A percentile compares a stretch with the other conserved stretches of the same genome.
phyloP scores from a whole-genome alignment of 2,113 vertebrate genomes.

The Micronisus gabar region DNA sequence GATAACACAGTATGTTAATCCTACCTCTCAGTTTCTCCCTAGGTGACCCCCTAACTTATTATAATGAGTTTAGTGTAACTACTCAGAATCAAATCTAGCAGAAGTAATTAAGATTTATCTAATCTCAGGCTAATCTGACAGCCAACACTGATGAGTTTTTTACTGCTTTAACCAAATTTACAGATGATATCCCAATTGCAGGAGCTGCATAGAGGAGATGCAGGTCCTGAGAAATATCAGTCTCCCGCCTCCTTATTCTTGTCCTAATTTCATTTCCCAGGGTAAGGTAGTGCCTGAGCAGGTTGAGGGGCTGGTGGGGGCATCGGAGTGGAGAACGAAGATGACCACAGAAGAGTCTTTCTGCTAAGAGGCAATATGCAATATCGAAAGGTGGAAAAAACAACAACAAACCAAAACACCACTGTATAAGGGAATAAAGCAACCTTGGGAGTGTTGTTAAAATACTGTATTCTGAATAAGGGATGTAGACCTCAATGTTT shows the following conservation, averaged over 20 bases:
- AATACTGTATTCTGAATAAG: not conserved
- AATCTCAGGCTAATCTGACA: not conserved
- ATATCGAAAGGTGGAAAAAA: not conserved
- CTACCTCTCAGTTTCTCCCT: not conserved
- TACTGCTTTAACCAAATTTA: not conserved
- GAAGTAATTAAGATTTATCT: not conserved
- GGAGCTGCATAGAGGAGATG: not conserved
- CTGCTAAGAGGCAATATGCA: not conserved
- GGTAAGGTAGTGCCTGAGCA: not conserved
- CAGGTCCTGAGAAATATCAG: not conserved
- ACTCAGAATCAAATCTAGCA: not conserved
- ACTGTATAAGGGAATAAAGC: not conserved
- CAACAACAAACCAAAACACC: not conserved
- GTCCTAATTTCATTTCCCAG: fast-evolving
- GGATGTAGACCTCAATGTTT: not conserved
- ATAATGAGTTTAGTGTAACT: not conserved
- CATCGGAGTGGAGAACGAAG: fast-evolving
- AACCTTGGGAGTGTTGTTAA: not conserved
- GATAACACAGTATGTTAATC: not conserved
- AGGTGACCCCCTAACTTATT: not conserved
- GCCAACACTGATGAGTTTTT: not conserved
- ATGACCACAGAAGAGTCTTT: not conserved
- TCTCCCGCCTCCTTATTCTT: not conserved
- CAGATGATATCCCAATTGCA: not conserved
- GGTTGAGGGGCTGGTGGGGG: not conserved